Percentiles rank a stretch among this genome's conserved stretches.
phyloP scores from a whole-genome alignment of 2,888 invertebrate species.

The Acutogordius australiensis region DNA sequence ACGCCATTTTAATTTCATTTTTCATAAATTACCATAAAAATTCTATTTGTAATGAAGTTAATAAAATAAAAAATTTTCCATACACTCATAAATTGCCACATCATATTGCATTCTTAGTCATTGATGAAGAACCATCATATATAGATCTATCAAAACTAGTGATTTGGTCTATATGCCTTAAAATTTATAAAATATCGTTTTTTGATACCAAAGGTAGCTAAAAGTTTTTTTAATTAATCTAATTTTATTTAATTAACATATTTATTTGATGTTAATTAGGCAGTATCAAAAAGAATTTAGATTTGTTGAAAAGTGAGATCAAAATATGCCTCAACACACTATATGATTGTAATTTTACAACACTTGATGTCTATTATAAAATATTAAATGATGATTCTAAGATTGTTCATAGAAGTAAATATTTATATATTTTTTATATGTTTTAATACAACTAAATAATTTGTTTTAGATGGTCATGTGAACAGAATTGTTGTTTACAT shows the following conservation, averaged over 20 bases:
- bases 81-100: conserved; percentile 2
- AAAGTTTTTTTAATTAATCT: neutral
- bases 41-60: too few species aligned
- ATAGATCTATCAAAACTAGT: conserved; percentile 6
- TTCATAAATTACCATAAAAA: too few species aligned
- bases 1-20: too few species aligned
- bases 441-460: neutral
- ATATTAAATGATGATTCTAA: neutral
- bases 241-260: too few species aligned
- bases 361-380: conserved; percentile 2
- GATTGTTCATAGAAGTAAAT: neutral
- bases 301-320: neutral
- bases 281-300: neutral
- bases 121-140: conserved; percentile 9
- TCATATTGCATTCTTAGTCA: conserved; percentile 3
- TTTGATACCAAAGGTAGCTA: neutral
- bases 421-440: neutral
- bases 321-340: neutral
- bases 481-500: neutral
- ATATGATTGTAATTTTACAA: neutral
- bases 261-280: too few species aligned
- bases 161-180: conserved; percentile 6
- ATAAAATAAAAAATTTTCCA: too few species aligned
- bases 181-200: neutral
- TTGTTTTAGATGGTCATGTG: neutral